These are phyloP conservation scores for Hypotaenidia okinawae DNA, from an alignment of 2,797 vertebrate genomes.

Conservation along the genomic window DNA sequence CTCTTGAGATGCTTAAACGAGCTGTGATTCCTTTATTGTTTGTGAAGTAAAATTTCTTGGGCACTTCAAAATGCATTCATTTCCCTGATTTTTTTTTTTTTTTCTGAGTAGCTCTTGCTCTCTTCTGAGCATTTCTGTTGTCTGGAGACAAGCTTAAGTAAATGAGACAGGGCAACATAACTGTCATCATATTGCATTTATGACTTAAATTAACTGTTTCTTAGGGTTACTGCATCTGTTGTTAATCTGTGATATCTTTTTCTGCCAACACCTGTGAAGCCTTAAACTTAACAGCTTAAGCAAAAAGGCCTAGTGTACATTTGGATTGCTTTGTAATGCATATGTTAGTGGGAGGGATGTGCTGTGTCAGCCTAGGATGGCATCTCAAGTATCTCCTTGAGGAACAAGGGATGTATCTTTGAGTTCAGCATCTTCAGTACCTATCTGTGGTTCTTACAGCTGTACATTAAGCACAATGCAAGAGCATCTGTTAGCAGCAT, in stretches of 20 bases:
- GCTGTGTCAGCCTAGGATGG: not conserved
- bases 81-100: not conserved
- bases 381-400: not conserved
- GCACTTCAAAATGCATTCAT: not conserved
- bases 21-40: not conserved
- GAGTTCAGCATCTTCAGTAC: not conserved
- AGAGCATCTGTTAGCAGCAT: constrained; percentile 52
- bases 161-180: not conserved
- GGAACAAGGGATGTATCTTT: not conserved
- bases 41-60: not conserved
- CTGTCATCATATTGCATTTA: not conserved
- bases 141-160: not conserved
- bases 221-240: not conserved
- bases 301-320: not conserved
- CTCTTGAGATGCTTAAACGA: not conserved
- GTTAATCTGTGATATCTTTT: not conserved
- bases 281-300: not conserved
- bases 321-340: not conserved
- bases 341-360: not conserved
- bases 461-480: constrained; percentile 32
- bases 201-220: not conserved
- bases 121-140: not conserved
- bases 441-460: constrained; percentile 17
- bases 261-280: not conserved
- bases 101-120: not conserved